Base-by-base conservation (phyloP, 2,797 vertebrate genomes). In the Eospalax fontanierii region DNA sequence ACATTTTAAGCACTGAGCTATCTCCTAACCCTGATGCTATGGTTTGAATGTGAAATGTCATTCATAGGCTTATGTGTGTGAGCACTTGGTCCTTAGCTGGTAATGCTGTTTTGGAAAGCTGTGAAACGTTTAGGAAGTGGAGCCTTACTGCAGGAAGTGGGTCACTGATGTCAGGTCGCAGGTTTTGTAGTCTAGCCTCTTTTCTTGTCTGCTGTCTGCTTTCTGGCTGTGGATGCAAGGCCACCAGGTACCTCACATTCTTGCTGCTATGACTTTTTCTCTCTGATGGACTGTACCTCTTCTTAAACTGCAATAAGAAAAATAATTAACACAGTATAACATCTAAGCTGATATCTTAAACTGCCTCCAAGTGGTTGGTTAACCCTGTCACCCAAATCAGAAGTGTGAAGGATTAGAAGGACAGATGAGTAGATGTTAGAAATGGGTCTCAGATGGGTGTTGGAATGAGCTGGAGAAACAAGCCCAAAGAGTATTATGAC, bases 401-500 rank as follows among this genome's bases (percentile, higher is more conserved):
- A 30, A 61, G 26, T 46, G 4, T 35, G 54, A 38, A 38, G 30
- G 18, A 80, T 65, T 16, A 15, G 33, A 30, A 19, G 66, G 35
- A 12, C 9, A 6, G 8, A 8, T 3, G 9, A 11, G 8, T 11
- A 33, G 10, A 38, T 6, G 0, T 50, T 33, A n/a, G 59, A 50
- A 43, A 18, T 14, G 6, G 30, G 4, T 70, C 82, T 65, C 61
- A 38, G 35, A 68, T 38, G 9, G n/a, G 18, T 40, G 12, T 16
- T 26, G 35, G 18, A 35, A 6, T 68, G n/a, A 65, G 10, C 40
- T 82, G 24, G 82, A 66, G 63, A 82, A 6, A 4, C 4, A 33
- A 91, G 15, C 1, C 15, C 5, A 59, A 68, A n/a, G 11, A 16
- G 71, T 38, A 6, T n/a, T 5, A 26, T 85, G 54, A n/a, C 65